These are phyloP conservation scores for Loriculus beryllinus DNA, from an alignment of 2,797 vertebrate genomes.

Conservation along the genomic window DNA sequence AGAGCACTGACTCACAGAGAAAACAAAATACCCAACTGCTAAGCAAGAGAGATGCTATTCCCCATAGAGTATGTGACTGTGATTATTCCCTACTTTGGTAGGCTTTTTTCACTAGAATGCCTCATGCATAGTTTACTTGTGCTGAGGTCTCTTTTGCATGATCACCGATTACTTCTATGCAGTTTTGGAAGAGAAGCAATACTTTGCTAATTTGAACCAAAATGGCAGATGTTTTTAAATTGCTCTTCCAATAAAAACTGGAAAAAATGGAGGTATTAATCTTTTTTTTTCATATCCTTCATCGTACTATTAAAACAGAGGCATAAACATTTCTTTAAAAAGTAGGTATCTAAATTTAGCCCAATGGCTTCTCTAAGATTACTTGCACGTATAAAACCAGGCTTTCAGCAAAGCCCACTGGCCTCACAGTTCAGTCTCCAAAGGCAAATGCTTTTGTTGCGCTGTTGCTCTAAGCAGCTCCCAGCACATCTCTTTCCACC, in stretches of 20 bases:
- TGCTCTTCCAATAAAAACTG: neutral
- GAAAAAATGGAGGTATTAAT: neutral
- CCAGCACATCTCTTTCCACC: neutral
- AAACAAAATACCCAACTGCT: neutral
- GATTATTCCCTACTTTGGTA: neutral
- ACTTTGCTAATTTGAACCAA: neutral
- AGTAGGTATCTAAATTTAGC: neutral
- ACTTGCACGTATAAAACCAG: neutral
- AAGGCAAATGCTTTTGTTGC: neutral
- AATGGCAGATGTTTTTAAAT: neutral
- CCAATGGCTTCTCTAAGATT: neutral
- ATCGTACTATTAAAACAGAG: neutral
- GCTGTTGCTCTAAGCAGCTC: neutral
- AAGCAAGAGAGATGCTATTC: neutral
- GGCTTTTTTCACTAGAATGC: neutral
- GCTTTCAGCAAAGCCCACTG: neutral
- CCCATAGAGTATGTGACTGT: neutral
- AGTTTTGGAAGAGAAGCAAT: neutral
- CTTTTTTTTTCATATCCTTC: neutral
- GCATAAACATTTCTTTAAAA: neutral
- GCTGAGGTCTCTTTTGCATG: neutral
- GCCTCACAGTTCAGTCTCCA: neutral
- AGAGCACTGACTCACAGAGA: neutral
- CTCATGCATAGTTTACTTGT: neutral
- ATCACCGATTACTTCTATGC: neutral